These are phyloP conservation scores for Polyommatus icarus DNA, from an alignment of 2,888 invertebrate species.

Conservation along the genomic window DNA sequence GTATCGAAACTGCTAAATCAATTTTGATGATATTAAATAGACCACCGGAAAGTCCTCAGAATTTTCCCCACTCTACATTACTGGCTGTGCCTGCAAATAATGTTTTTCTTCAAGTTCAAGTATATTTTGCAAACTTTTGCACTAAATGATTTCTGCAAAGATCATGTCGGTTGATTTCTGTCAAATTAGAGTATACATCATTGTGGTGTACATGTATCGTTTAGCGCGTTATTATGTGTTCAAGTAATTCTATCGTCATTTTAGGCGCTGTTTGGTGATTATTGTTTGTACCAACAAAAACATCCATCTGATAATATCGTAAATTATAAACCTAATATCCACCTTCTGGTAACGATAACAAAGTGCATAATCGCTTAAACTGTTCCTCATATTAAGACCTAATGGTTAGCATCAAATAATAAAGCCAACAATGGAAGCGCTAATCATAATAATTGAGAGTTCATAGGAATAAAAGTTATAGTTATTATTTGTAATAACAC, in stretches of 20 bases:
- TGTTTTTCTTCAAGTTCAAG: neutral
- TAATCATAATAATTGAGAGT: slow-evolving; percentile 29
- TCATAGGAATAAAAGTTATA: slow-evolving; percentile 21
- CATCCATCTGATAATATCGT: neutral
- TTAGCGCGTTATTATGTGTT: slow-evolving; percentile 49
- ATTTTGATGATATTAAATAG: too few species aligned
- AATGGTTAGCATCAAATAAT: slow-evolving; percentile 12
- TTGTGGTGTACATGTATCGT: slow-evolving; percentile 53
- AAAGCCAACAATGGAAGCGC: slow-evolving; percentile 23
- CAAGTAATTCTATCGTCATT: slow-evolving; percentile 46
- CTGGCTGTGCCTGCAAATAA: neutral
- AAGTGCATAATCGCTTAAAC: slow-evolving; percentile 8
- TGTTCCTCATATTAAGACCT: neutral
- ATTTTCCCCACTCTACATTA: too few species aligned
- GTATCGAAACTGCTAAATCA: too few species aligned
- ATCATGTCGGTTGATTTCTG: slow-evolving; percentile 41
- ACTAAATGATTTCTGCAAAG: neutral
- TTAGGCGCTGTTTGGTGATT: slow-evolving; percentile 17
- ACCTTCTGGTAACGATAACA: neutral
- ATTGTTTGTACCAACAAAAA: slow-evolving; percentile 16
- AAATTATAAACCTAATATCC: neutral
- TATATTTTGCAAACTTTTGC: slow-evolving; percentile 6
- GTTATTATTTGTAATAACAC: slow-evolving; percentile 4
- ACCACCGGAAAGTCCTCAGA: too few species aligned
- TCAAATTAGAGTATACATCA: slow-evolving; percentile 52